phyloP scores from a whole-genome alignment of 2,797 vertebrate genomes.

The Mionectes olivaceus region DNA sequence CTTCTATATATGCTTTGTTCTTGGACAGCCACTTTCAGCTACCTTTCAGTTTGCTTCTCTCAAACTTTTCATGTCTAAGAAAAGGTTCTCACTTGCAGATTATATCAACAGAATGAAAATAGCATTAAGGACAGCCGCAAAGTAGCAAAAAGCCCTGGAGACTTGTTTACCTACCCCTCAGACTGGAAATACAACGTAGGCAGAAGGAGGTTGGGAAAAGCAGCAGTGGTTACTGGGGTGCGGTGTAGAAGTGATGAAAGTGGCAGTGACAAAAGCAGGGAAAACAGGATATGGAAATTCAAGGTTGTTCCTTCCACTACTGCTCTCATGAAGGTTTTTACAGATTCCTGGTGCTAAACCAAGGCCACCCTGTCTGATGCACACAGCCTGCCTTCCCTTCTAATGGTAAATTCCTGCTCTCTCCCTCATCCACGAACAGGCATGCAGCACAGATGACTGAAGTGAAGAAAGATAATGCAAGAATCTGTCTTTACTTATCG shows the following conservation, averaged over 20 bases:
- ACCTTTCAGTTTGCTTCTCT: background rate
- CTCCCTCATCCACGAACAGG: background rate
- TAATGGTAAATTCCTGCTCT: background rate
- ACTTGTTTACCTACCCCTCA: background rate
- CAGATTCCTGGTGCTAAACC: background rate
- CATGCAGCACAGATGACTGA: slow-evolving; percentile 27
- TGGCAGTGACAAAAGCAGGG: background rate
- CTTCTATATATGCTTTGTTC: background rate
- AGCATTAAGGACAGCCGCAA: background rate
- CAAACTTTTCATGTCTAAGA: background rate
- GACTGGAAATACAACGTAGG: background rate
- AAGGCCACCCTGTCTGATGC: background rate
- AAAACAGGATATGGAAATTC: background rate
- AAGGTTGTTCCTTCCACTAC: background rate
- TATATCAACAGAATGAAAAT: background rate
- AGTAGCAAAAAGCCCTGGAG: background rate
- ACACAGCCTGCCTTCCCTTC: background rate
- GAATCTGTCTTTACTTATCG: background rate
- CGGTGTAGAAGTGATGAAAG: background rate
- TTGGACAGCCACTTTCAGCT: background rate
- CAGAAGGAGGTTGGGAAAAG: background rate
- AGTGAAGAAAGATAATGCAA: slow-evolving; percentile 12
- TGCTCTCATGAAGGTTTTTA: background rate
- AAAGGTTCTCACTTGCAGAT: background rate
- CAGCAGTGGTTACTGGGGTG: background rate